Evolutionary conservation across 2,113 vertebrate genomes (phyloP).

Genomic region (Monopterus albus): DNA sequence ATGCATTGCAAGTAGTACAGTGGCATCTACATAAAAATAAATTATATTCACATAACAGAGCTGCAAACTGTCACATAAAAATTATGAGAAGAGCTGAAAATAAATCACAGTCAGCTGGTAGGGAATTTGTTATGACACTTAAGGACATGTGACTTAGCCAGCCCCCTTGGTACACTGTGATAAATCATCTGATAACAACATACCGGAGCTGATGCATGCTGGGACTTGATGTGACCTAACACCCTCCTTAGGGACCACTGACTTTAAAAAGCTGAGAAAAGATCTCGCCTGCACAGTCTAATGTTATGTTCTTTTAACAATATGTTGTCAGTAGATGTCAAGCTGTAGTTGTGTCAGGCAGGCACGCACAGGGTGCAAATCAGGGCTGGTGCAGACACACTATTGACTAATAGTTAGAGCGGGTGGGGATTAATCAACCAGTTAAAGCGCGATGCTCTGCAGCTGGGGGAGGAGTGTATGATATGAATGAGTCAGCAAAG

Average conservation of each 20-base stretch:
- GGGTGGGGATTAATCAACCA: slow-evolving; percentile 24
- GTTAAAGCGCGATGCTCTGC: slow-evolving; percentile 45
- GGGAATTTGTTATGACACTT: neutral
- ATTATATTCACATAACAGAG: no score
- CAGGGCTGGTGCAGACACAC: neutral
- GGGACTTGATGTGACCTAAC: slow-evolving; percentile 12
- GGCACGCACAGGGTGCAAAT: neutral
- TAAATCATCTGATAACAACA: neutral
- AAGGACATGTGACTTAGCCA: slow-evolving; percentile 2
- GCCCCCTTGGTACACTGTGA: neutral
- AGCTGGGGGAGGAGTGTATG: slow-evolving; percentile 12
- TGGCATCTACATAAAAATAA: neutral
- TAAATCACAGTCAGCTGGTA: neutral
- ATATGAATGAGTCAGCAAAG: slow-evolving; percentile 11
- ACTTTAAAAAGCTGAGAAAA: neutral
- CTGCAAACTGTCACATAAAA: no score
- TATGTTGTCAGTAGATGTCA: no score
- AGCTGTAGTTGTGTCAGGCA: slow-evolving; percentile 14
- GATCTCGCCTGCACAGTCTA: neutral
- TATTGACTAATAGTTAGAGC: slow-evolving; percentile 11
- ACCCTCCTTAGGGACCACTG: neutral
- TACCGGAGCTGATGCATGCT: slow-evolving; percentile 4
- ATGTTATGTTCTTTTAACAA: neutral
- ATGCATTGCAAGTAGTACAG: no score
- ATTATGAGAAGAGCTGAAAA: neutral